Percentiles rank a stretch among this genome's conserved stretches.
phyloP scores from a whole-genome alignment of 1,140 invertebrate genomes.

The Thaumatotibia leucotreta region DNA sequence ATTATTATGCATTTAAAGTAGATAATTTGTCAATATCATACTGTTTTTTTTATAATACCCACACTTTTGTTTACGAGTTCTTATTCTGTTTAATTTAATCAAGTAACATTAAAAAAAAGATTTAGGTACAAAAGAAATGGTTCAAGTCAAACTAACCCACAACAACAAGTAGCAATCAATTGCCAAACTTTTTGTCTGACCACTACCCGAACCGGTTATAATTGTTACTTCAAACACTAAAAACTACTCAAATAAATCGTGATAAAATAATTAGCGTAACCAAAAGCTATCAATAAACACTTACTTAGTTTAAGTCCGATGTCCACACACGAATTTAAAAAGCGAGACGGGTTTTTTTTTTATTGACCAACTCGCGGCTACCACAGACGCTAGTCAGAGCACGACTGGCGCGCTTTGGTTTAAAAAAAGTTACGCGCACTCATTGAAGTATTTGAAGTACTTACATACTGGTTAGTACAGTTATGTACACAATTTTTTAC shows the following conservation, averaged over 20 bases:
- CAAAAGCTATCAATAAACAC: not conserved
- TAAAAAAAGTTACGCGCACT: not conserved
- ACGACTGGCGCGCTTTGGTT: not conserved
- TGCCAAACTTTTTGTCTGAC: constrained; percentile 10
- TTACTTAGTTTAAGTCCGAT: not conserved
- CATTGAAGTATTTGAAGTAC: not conserved
- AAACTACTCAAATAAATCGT: not conserved
- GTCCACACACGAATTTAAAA: not conserved
- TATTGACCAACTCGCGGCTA: not conserved
- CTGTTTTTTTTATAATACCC: too few relatives aligned
- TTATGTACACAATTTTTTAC: too few relatives aligned
- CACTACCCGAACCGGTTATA: not conserved
- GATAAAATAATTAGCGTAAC: not conserved
- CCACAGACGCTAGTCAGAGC: not conserved
- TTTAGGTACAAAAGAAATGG: not conserved
- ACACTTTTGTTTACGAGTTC: too few relatives aligned
- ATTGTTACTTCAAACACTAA: not conserved
- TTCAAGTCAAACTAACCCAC: not conserved
- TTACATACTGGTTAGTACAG: too few relatives aligned
- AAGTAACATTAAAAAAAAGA: too few relatives aligned
- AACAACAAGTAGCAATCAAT: not conserved
- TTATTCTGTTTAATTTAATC: too few relatives aligned
- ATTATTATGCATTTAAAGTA: too few relatives aligned
- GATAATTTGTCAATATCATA: too few relatives aligned
- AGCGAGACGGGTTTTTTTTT: not conserved